Conservation (phyloP, 1,140 invertebrate species). For the Macrobrachium rosenbergii region DNA sequence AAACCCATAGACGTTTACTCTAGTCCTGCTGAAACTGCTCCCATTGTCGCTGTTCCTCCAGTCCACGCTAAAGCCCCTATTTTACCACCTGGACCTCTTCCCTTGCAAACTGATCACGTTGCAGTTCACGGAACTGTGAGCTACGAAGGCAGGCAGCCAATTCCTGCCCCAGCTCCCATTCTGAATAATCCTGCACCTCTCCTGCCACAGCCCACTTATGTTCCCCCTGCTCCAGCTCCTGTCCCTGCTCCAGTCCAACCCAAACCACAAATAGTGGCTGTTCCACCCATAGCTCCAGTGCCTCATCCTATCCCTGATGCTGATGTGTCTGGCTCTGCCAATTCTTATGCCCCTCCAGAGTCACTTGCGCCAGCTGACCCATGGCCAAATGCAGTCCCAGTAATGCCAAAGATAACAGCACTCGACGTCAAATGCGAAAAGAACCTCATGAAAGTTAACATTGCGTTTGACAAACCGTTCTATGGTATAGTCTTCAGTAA, state of each 20-base stretch:
- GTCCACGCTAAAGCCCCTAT: neutral
- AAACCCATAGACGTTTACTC: conserved; percentile 36
- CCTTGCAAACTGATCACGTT: neutral
- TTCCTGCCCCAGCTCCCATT: neutral
- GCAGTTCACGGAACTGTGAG: neutral
- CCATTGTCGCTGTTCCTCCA: neutral
- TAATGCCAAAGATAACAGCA: conserved; percentile 91
- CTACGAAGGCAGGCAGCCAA: neutral
- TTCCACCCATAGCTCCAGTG: neutral
- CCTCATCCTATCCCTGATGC: conserved; percentile 28
- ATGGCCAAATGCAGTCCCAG: conserved; percentile 85
- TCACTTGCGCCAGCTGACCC: conserved; percentile 76
- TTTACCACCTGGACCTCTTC: neutral
- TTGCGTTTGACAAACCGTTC: conserved; percentile 94
- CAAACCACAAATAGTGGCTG: too few relatives aligned
- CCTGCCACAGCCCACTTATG: neutral
- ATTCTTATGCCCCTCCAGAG: conserved; percentile 56
- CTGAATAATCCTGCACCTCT: neutral
- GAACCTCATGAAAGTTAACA: conserved; percentile 94
- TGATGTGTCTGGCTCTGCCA: conserved; percentile 52
- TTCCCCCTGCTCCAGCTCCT: neutral
- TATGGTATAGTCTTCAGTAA: conserved; percentile 97
- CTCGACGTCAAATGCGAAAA: conserved; percentile 96
- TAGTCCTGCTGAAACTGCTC: neutral
- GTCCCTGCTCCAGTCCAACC: conserved; percentile 2